Conservation (phyloP, 2,888 invertebrate genomes). For the Hypolimnas misippus region DNA sequence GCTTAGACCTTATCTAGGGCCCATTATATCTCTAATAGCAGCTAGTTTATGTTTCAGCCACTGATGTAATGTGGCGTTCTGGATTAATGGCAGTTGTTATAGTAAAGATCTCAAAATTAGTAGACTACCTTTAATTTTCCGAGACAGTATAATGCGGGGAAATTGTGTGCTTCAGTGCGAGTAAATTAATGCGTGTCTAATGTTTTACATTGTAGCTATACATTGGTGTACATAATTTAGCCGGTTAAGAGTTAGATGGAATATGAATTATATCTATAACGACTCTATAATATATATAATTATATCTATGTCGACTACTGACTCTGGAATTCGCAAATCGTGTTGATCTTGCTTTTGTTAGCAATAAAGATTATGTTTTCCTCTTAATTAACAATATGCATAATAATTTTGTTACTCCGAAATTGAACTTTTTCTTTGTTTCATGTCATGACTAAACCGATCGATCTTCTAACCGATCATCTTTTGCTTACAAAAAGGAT, state of each 20-base stretch:
- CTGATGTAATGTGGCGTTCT: conserved; percentile 38
- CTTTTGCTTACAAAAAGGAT: too few relatives aligned
- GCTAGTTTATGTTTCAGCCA: conserved; percentile 62
- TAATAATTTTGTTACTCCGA: too few relatives aligned
- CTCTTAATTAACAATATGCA: too few relatives aligned
- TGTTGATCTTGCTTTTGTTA: background rate
- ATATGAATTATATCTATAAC: background rate
- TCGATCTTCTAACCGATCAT: too few relatives aligned
- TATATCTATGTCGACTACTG: too few relatives aligned
- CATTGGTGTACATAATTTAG: background rate
- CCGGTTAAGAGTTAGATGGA: background rate
- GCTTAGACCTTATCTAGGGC: conserved; percentile 68
- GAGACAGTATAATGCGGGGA: conserved; percentile 25
- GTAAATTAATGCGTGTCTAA: conserved; percentile 16
- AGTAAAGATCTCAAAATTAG: conserved; percentile 34
- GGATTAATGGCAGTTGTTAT: conserved; percentile 39
- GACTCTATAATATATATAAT: background rate
- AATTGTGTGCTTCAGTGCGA: conserved; percentile 25
- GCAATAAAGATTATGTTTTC: background rate
- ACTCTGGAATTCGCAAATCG: background rate
- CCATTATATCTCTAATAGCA: conserved; percentile 77
- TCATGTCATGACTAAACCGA: too few relatives aligned
- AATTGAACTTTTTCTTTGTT: too few relatives aligned
- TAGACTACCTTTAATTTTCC: conserved; percentile 29
- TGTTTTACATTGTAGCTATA: background rate